Percentiles rank a stretch among this genome's conserved stretches.
Evolutionary conservation across 2,113 vertebrate species (phyloP).

Genomic region (Heptranchias perlo): DNA sequence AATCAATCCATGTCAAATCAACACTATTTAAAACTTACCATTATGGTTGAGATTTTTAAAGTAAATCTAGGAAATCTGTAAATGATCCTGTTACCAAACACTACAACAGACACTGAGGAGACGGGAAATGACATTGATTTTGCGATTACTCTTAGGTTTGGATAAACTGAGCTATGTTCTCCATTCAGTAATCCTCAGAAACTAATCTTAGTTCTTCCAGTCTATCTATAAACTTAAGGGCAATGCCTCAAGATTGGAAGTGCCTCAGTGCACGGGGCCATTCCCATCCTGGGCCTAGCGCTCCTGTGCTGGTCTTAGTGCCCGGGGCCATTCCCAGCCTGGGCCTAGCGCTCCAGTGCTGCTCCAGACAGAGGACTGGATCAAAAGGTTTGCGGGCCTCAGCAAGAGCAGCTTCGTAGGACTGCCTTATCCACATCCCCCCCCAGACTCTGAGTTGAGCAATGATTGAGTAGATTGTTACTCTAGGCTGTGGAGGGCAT

Average conservation of each 20-base stretch:
- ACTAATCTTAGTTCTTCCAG: background rate
- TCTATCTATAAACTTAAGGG: background rate
- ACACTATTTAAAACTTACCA: background rate
- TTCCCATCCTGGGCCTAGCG: background rate
- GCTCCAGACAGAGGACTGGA: background rate
- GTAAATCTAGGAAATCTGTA: background rate
- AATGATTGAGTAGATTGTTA: background rate
- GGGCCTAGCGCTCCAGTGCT: background rate
- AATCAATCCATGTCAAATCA: background rate
- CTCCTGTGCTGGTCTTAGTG: no score
- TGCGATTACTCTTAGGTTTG: background rate
- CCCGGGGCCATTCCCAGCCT: background rate
- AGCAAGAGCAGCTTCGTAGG: background rate
- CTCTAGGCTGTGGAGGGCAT: background rate
- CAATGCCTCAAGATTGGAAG: background rate
- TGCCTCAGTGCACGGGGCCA: background rate
- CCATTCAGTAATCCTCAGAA: background rate
- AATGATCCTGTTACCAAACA: background rate
- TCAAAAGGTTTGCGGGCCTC: background rate
- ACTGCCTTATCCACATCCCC: background rate
- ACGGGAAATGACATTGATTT: background rate
- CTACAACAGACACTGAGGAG: background rate
- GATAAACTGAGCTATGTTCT: background rate
- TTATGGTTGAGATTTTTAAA: background rate
- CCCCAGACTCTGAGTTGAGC: no score